Evolutionary conservation across 2,797 vertebrate genomes (phyloP).

Genomic region (Otolemur crassicaudatus): DNA sequence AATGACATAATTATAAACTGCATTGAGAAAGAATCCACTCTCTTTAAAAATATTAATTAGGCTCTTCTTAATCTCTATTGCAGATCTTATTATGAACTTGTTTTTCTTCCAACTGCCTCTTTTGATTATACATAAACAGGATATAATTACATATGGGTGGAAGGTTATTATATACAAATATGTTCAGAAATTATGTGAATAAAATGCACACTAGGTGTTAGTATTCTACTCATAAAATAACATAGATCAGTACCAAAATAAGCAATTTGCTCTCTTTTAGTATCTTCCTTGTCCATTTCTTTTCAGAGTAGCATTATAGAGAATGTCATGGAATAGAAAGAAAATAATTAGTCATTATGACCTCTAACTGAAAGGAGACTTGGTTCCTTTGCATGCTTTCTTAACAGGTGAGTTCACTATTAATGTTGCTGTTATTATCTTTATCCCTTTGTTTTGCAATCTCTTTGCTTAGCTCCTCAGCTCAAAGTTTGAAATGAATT

Average conservation of each 20-base stretch:
- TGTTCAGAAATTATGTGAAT: conserved; percentile 51
- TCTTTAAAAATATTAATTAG: conserved; percentile 72
- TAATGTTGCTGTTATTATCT: background rate
- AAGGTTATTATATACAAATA: conserved; percentile 67
- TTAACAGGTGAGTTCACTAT: background rate
- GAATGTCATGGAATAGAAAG: background rate
- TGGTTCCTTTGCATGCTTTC: conserved; percentile 21
- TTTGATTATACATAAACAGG: conserved; percentile 70
- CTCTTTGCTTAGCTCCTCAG: background rate
- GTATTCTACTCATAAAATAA: conserved; percentile 32
- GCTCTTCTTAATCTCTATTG: conserved; percentile 32
- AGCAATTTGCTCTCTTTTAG: background rate
- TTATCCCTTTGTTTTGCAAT: background rate
- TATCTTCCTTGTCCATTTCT: background rate
- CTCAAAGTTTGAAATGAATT: background rate
- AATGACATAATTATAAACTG: conserved; percentile 64
- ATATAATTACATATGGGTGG: conserved; percentile 55
- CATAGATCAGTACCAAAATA: conserved; percentile 41
- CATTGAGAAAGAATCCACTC: conserved; percentile 28
- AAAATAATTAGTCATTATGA: conserved; percentile 35
- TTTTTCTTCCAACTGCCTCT: conserved; percentile 64
- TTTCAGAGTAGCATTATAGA: background rate
- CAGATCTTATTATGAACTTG: conserved; percentile 59
- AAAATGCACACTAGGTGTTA: conserved; percentile 34
- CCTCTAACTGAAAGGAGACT: conserved; percentile 16